Evolutionary conservation across 2,888 invertebrate species (phyloP).

Genomic region (Escarpia spicata): DNA sequence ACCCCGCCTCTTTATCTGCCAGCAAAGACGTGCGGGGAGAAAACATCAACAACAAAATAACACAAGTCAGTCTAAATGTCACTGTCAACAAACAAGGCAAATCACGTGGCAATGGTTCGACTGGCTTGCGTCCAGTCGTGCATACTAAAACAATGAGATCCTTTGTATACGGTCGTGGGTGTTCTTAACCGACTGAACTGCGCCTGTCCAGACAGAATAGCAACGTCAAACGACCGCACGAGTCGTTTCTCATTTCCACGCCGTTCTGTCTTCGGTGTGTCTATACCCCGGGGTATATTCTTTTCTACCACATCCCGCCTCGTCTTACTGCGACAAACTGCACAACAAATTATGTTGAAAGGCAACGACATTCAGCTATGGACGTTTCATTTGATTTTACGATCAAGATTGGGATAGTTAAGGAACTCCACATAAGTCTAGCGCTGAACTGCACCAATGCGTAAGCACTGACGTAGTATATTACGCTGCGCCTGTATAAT

Average conservation of each 20-base stretch:
- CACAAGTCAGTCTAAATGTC: neutral
- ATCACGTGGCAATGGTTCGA: slow-evolving; percentile 3
- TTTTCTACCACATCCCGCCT: too few relatives aligned
- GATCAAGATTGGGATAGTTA: too few relatives aligned
- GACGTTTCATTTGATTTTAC: too few relatives aligned
- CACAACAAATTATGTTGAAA: too few relatives aligned
- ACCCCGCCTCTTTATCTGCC: neutral
- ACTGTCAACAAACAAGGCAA: neutral
- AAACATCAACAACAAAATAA: slow-evolving; percentile 13
- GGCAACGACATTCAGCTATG: too few relatives aligned
- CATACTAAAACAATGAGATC: neutral
- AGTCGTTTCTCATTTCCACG: neutral
- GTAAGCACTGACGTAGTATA: too few relatives aligned
- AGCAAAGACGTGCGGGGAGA: neutral
- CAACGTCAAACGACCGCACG: neutral
- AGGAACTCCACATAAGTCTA: too few relatives aligned
- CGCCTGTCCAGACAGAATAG: neutral
- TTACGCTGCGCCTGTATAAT: too few relatives aligned
- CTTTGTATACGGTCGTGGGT: neutral
- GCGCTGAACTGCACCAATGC: too few relatives aligned
- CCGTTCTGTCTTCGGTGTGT: neutral
- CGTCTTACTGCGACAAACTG: too few relatives aligned
- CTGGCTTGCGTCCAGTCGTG: slow-evolving; percentile 1
- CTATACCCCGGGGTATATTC: neutral
- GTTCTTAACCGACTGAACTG: neutral